Conservation (phyloP, 64 coral and sea anemone genomes). For the Hydrozoanthus tunicans region DNA sequence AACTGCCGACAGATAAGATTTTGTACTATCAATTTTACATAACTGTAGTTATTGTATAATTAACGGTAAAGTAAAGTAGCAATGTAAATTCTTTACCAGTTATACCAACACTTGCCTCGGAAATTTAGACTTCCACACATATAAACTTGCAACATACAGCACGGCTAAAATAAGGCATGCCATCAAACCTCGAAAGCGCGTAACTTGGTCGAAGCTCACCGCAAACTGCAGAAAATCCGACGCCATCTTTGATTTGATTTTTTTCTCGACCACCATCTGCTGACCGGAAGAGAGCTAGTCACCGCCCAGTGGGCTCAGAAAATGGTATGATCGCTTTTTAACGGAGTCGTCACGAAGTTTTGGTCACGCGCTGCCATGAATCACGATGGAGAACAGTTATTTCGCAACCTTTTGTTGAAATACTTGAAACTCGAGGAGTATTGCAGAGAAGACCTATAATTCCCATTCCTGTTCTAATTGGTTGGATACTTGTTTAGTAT, state of each 20-base stretch:
- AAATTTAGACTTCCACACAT: constrained; percentile 87
- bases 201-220: constrained; percentile 80
- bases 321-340: not conserved
- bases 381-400: not conserved
- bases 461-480: not conserved
- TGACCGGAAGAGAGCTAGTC: constrained; percentile 23
- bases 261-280: constrained; percentile 14
- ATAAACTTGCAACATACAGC: constrained; percentile 86
- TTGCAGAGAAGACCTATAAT: not conserved
- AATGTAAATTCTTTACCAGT: too few relatives aligned
- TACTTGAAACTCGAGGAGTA: not conserved
- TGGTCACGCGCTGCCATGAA: not conserved
- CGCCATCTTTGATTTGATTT: constrained; percentile 70
- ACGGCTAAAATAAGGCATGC: constrained; percentile 87
- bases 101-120: constrained; percentile 59
- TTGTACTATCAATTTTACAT: too few relatives aligned
- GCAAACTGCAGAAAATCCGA: constrained; percentile 22
- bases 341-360: not conserved
- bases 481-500: too few relatives aligned
- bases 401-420: constrained; percentile 13
- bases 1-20: too few relatives aligned
- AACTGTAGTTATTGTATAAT: too few relatives aligned
- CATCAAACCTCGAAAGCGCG: constrained; percentile 71
- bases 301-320: constrained; percentile 11
- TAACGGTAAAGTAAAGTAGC: too few relatives aligned